Conservation (phyloP, 53 echinoderm and acorn worm genomes). For the Crossaster papposus region DNA sequence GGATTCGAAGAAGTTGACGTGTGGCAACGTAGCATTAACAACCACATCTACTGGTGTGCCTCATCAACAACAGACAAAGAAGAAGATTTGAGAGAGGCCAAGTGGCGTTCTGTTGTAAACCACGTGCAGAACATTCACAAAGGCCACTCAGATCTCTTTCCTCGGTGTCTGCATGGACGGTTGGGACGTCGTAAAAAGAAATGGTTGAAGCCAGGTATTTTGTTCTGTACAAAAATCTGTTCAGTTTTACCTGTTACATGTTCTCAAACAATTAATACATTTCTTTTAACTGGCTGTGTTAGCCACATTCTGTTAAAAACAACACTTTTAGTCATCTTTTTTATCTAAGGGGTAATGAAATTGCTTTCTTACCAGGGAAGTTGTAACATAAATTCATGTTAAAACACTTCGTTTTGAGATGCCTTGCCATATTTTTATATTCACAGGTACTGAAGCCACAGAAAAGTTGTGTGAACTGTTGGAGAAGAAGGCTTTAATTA, state of each 20-base stretch:
- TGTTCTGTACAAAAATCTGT: background rate
- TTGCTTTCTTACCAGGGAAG: no score
- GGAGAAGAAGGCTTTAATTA: slow-evolving; percentile 30
- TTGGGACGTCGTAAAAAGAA: slow-evolving; percentile 46
- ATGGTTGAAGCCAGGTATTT: slow-evolving; percentile 63
- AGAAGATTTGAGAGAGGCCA: slow-evolving; percentile 17
- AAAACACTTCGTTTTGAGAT: background rate
- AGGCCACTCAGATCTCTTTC: slow-evolving; percentile 42
- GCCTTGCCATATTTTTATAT: background rate
- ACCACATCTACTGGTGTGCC: slow-evolving; percentile 66
- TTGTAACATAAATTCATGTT: no score
- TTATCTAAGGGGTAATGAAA: background rate
- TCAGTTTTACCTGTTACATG: background rate
- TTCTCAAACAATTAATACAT: background rate
- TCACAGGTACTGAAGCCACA: slow-evolving; percentile 50
- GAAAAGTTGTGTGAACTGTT: slow-evolving; percentile 48
- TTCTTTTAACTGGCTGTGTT: background rate
- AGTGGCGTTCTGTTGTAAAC: slow-evolving; percentile 45
- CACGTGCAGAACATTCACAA: slow-evolving; percentile 50
- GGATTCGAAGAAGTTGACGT: slow-evolving; percentile 22
- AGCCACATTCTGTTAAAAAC: background rate
- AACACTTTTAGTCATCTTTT: no score
- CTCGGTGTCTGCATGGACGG: slow-evolving; percentile 50
- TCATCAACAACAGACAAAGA: slow-evolving; percentile 49
- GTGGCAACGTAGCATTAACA: slow-evolving; percentile 58